Evolutionary conservation across 2,888 invertebrate species (phyloP), one percentile per base, ranked within the genome.

Genomic region (Phengaris arion): DNA sequence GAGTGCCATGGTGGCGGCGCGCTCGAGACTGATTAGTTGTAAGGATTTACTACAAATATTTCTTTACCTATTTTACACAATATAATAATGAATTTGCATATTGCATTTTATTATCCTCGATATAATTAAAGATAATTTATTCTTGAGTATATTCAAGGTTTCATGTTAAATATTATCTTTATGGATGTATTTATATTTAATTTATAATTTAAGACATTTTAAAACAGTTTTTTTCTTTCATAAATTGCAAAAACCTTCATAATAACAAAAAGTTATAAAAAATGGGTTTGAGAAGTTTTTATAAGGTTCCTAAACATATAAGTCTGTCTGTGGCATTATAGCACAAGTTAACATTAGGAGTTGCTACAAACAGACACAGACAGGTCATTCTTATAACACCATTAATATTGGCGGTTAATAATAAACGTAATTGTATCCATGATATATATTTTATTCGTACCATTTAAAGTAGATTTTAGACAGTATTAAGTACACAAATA

Each of bases 1-100:
- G 94, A 80, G 85, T 93, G 79, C 94, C 94, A 78, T 94, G 94
- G 93, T 94, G 94, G 94, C 90, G 94, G 75, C 91, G 89, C 82
- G 86, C 87, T 80, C 85, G 86, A 90, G 93, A 93, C 93, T 93
- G 93, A 93, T 76, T 79, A 79, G 77, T 12, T 77, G 77, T 79
- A 79, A 78, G 68, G 54, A 74, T 74, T 69, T 8, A 59, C 35
- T 35, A 59, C 48, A 55, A 68, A 74, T 75, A 77, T 74, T 72
- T 74, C 74, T 48, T 12, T 69, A 48, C n/a, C n/a, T 69, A 48
- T 69, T 69, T 69, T 69, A 69, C 69, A 69, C 48, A 69, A 69
- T 48, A 69, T 69, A 69, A 69, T 69, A 48, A 69, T 69, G n/a
- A 15, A 69, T 48, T 48, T 69, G 35, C 69, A 69, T 5, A 69